Evolutionary conservation across 2,888 invertebrate genomes (phyloP).

Genomic region (Volucella inflata): DNA sequence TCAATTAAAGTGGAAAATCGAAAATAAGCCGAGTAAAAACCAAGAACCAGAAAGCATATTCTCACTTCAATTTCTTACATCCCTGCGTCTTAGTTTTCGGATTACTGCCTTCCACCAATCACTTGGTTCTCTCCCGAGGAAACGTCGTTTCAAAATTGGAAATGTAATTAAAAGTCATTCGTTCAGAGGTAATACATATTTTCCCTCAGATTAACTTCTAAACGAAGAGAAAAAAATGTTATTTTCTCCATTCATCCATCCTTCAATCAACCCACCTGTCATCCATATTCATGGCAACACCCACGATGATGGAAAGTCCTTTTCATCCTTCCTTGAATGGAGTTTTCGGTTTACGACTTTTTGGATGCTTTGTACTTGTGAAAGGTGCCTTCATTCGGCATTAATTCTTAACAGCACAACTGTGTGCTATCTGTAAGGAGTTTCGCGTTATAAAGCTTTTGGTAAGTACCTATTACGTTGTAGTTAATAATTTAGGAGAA

Average conservation of each 20-base stretch:
- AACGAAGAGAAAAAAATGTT: conserved; percentile 57
- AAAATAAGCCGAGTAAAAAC: conserved; percentile 8
- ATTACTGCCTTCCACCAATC: conserved; percentile 26
- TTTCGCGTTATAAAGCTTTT: conserved; percentile 16
- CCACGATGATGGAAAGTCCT: not conserved
- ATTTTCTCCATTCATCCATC: conserved; percentile 51
- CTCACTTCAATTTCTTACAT: not conserved
- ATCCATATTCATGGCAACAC: conserved; percentile 3
- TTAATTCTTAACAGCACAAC: conserved; percentile 43
- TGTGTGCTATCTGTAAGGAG: not conserved
- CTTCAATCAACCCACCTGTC: conserved; percentile 39
- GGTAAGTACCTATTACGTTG: conserved; percentile 17
- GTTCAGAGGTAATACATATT: conserved; percentile 64
- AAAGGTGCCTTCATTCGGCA: conserved; percentile 3
- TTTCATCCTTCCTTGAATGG: conserved; percentile 36
- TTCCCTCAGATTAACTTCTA: conserved; percentile 70
- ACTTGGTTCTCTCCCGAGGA: conserved; percentile 17
- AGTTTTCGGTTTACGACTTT: conserved; percentile 8
- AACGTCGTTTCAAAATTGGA: conserved; percentile 56
- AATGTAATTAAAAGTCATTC: conserved; percentile 76
- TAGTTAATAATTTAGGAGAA: conserved; percentile 63
- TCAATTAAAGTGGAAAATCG: conserved; percentile 34
- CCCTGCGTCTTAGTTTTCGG: not conserved
- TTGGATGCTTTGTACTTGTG: conserved; percentile 22
- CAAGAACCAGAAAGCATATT: conserved; percentile 4